Percentiles rank a stretch among this genome's conserved stretches.
These are phyloP conservation scores for Lacanobia wlatinum DNA, from an alignment of 2,888 invertebrate species.

Conservation along the genomic window DNA sequence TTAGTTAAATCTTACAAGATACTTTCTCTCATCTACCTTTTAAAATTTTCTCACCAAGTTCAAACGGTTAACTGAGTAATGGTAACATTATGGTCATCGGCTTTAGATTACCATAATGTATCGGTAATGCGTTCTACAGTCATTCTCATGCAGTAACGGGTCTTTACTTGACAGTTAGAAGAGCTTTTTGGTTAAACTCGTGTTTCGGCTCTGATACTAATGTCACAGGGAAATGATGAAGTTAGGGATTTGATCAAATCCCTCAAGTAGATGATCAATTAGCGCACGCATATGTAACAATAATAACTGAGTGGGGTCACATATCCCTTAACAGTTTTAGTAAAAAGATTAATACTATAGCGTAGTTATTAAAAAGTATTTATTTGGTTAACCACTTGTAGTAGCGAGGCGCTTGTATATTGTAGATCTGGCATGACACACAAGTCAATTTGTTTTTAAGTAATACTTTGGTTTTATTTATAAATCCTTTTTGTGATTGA, in stretches of 20 bases:
- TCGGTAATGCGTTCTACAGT: slow-evolving; percentile 21
- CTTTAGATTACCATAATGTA: slow-evolving; percentile 42
- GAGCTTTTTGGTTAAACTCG: neutral
- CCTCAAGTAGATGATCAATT: too few species aligned
- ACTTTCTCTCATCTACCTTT: neutral
- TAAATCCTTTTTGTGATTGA: neutral
- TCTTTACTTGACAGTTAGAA: slow-evolving; percentile 10
- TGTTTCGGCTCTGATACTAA: neutral
- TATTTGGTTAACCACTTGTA: too few species aligned
- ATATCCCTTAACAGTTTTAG: too few species aligned
- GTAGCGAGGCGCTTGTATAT: too few species aligned
- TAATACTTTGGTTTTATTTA: too few species aligned
- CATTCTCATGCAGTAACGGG: slow-evolving; percentile 24
- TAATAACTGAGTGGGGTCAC: too few species aligned
- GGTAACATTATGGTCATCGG: slow-evolving; percentile 21
- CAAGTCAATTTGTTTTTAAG: too few species aligned
- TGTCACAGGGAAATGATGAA: neutral
- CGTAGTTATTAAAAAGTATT: too few species aligned
- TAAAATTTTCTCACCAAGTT: slow-evolving; percentile 4
- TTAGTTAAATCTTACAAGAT: neutral
- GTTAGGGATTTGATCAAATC: neutral
- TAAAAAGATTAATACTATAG: too few species aligned
- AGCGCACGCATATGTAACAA: too few species aligned
- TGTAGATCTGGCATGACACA: too few species aligned
- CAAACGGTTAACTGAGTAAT: slow-evolving; percentile 1